phyloP scores from a whole-genome alignment of 30 jellyfish, hydroid and myxozoan genomes.

The Chrysaora quinquecirrha region DNA sequence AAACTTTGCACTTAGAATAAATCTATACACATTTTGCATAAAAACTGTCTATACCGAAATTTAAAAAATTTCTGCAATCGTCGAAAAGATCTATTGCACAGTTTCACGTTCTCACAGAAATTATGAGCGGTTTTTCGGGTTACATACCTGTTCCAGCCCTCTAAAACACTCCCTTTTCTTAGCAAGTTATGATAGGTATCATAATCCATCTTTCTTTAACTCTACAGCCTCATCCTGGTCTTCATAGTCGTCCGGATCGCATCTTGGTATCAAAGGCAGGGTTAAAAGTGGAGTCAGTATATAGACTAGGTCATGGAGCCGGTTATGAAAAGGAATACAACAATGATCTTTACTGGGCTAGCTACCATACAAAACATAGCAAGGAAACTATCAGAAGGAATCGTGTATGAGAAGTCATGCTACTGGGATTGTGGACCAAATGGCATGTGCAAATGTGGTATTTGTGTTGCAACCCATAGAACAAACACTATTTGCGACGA shows the following conservation, averaged over 20 bases:
- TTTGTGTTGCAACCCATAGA: constrained; percentile 52
- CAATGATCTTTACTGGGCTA: constrained; percentile 58
- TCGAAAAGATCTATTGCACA: no score
- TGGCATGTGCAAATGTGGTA: constrained; percentile 89
- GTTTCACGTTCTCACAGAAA: no score
- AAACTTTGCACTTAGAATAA: no score
- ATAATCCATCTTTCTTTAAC: no score
- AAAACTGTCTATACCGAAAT: no score
- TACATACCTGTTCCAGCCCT: no score
- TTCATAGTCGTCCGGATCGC: constrained; percentile 87
- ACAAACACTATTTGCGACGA: constrained; percentile 51
- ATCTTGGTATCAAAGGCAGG: constrained; percentile 75
- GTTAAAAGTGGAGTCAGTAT: constrained; percentile 35
- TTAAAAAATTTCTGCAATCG: no score
- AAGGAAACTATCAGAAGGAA: constrained; percentile 16
- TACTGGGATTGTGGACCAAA: constrained; percentile 95
- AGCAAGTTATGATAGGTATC: no score
- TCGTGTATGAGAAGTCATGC: constrained; percentile 64
- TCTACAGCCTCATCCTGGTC: constrained; percentile 90
- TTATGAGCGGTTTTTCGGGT: no score
- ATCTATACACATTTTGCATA: no score
- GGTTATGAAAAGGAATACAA: constrained; percentile 43
- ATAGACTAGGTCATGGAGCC: constrained; percentile 62
- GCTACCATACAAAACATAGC: constrained; percentile 60
- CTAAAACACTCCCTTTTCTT: no score